These are phyloP conservation scores for Eupithecia tripunctaria DNA, from an alignment of 2,888 invertebrate genomes.

Conservation along the genomic window DNA sequence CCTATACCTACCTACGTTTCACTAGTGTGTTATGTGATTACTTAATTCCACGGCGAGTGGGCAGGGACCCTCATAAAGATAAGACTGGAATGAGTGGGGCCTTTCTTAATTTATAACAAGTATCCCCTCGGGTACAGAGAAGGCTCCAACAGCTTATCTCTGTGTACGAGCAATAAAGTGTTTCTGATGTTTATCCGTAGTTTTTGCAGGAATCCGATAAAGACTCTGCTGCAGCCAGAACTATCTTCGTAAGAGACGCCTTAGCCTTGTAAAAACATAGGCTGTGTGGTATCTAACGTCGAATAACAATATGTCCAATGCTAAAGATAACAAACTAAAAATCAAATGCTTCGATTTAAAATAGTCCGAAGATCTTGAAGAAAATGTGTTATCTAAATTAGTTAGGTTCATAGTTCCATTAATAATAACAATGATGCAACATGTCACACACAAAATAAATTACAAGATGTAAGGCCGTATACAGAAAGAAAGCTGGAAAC, in stretches of 20 bases:
- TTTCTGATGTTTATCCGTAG: conserved; percentile 57
- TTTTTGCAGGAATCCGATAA: conserved; percentile 46
- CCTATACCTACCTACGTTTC: conserved; percentile 55
- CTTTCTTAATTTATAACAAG: conserved; percentile 76
- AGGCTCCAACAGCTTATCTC: conserved; percentile 53
- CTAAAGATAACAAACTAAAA: background rate
- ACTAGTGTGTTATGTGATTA: conserved; percentile 70
- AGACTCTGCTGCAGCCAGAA: conserved; percentile 10
- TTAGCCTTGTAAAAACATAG: background rate
- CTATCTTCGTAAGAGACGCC: background rate
- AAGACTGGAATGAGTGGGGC: conserved; percentile 70
- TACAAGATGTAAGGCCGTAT: too few relatives aligned
- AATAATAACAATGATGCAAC: too few relatives aligned
- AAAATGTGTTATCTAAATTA: too few relatives aligned
- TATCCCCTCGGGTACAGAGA: conserved; percentile 58
- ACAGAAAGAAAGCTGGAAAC: too few relatives aligned
- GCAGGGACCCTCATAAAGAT: conserved; percentile 77
- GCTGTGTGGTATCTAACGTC: background rate
- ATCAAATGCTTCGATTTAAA: background rate
- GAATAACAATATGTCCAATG: background rate
- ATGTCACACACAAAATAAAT: too few relatives aligned
- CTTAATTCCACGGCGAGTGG: conserved; percentile 77
- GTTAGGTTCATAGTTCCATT: too few relatives aligned
- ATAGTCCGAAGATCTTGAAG: too few relatives aligned
- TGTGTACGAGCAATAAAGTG: conserved; percentile 54